Percentiles rank a stretch among this genome's conserved stretches.
These are phyloP conservation scores for Grammomys surdaster DNA, from an alignment of 2,113 vertebrate species.

Conservation along the genomic window DNA sequence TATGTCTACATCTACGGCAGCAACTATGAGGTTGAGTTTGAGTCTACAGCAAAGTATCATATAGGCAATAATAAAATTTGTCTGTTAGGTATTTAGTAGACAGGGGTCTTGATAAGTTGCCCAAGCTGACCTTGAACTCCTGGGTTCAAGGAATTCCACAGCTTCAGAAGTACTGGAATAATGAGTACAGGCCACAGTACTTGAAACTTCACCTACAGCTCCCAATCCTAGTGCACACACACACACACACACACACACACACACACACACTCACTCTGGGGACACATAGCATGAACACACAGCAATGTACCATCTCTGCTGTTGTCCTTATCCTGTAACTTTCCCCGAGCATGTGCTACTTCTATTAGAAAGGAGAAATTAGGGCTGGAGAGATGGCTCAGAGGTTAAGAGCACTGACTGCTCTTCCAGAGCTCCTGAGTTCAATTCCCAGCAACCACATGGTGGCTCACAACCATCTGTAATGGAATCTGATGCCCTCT, in stretches of 20 bases:
- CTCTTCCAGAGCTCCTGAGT: no score
- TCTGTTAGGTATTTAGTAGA: neutral
- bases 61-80: conserved; percentile 9
- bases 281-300: neutral
- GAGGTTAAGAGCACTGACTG: no score
- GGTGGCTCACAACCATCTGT: no score
- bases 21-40: neutral
- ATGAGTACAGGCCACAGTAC: neutral
- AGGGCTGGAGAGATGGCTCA: neutral
- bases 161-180: neutral
- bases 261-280: neutral
- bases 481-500: no score
- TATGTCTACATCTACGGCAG: neutral
- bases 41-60: neutral
- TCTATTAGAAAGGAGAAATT: conserved; percentile 27
- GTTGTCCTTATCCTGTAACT: conserved; percentile 18
- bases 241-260: no score
- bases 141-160: neutral
- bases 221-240: neutral
- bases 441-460: no score
- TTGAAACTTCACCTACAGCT: neutral
- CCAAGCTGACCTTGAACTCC: neutral
- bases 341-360: conserved; percentile 10
- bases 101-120: neutral
- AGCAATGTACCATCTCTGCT: neutral